Percentiles rank a stretch among this genome's conserved stretches.
phyloP scores from a whole-genome alignment of 2,888 invertebrate species.

The Dryococelus australis region DNA sequence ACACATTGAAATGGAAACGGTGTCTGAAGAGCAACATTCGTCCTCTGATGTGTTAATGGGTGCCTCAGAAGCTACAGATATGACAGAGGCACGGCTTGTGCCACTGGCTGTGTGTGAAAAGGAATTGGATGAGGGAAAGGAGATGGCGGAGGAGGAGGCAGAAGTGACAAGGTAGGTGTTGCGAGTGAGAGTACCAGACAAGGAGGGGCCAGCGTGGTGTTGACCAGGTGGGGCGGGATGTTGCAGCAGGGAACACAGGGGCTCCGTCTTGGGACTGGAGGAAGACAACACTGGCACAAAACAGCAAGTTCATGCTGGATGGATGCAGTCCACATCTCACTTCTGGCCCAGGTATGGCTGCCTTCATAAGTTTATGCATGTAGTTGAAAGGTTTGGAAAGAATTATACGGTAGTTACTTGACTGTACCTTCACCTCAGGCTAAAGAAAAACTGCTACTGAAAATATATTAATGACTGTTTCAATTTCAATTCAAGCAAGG shows the following conservation, averaged over 20 bases:
- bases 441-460: no score
- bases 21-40: no score
- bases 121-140: no score
- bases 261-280: neutral
- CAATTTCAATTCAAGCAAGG: no score
- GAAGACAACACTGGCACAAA: neutral
- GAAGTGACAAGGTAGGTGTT: neutral
- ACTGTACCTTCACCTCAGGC: no score
- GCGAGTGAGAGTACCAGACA: neutral
- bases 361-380: neutral
- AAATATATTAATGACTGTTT: no score
- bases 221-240: neutral
- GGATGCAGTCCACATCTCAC: neutral
- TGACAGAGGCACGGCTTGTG: no score
- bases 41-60: no score
- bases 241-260: slow-evolving; percentile 1
- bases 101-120: neutral
- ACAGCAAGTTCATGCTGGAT: neutral
- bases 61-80: no score
- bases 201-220: neutral
- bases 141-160: no score
- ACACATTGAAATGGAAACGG: neutral
- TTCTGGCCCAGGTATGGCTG: slow-evolving; percentile 1
- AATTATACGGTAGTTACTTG: no score
- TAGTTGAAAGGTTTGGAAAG: neutral